These are phyloP conservation scores for Cecropterus lyciades DNA, from an alignment of 1,140 invertebrate species.

Conservation along the genomic window DNA sequence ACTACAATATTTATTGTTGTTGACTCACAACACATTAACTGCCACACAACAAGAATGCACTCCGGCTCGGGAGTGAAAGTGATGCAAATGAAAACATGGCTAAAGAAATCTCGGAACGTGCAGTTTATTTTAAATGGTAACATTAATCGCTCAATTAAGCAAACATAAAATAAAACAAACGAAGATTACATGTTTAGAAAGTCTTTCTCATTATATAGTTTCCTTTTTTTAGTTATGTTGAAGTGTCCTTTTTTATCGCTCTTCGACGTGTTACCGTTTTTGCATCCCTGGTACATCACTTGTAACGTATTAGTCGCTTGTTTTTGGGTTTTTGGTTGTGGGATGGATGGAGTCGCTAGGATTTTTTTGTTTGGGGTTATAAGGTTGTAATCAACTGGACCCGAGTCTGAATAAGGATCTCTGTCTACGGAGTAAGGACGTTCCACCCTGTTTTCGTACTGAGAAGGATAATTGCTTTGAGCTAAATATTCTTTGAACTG, in stretches of 20 bases:
- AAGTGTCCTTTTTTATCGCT: conserved; percentile 71
- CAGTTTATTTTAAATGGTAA: conserved; percentile 50
- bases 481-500: conserved; percentile 77
- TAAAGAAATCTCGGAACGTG: conserved; percentile 46
- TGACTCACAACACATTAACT: conserved; percentile 8
- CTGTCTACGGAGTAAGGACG: conserved; percentile 65
- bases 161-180: conserved; percentile 35
- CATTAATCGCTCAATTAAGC: conserved; percentile 42
- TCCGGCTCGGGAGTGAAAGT: conserved; percentile 49
- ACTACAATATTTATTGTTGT: neutral
- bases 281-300: conserved; percentile 61
- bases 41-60: conserved; percentile 30
- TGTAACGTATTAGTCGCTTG: conserved; percentile 48
- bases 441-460: conserved; percentile 65
- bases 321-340: conserved; percentile 49
- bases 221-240: conserved; percentile 74
- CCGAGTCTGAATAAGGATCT: conserved; percentile 45
- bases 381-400: conserved; percentile 42
- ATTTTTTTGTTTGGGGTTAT: conserved; percentile 38
- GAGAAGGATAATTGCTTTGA: conserved; percentile 56
- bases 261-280: conserved; percentile 32
- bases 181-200: conserved; percentile 64
- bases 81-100: conserved; percentile 49
- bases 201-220: conserved; percentile 73
- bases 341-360: conserved; percentile 35